Evolutionary conservation across 2,888 invertebrate species (phyloP), one percentile per base, ranked within the genome.

Genomic region (Diarsia brunnea): DNA sequence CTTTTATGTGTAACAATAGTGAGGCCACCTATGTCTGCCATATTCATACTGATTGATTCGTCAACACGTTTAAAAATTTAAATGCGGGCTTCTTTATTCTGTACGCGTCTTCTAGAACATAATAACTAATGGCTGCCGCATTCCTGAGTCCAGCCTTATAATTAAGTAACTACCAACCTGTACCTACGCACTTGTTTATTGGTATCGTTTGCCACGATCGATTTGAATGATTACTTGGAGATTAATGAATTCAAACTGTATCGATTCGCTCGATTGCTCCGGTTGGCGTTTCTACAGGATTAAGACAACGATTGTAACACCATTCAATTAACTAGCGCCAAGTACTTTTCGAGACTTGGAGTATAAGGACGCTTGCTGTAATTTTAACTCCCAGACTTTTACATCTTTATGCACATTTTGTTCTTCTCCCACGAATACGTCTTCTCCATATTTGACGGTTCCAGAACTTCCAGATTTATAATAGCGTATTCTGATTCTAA

Each of bases 41-140:
- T 93, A 91, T 91, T 89, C 89, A 91, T 89, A 87, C 90, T 92
- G 92, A 94, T 93, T 92, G 92, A 92, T 90, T 92, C 90, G 90
- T 92, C 90, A 89, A 89, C 88, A 87, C 90, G 91, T 90, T 92
- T 94, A 90, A 92, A 93, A 93, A 95, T 95, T 95, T 93, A 94
- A 95, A 95, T 95, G 89, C 87, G 88, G 87, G 89, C 90, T 90
- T 90, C 90, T 92, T 92, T 94, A 95, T 95, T 93, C 94, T 88
- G 91, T 84, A 82, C 92, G 90, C 91, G 94, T 84, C 90, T 91
- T 90, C 88, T 89, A 91, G 88, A 90, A 92, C 93, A 92, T 93
- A 90, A 93, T 93, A 92, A 93, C 91, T 92, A 93, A 92, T 92
- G 92, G 90, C 94, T 95, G 90, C 95, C 96, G 96, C 96, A 96